These are phyloP conservation scores for Kuschelorhynchus macadamiae DNA, from an alignment of 2,888 invertebrate genomes.

Conservation along the genomic window DNA sequence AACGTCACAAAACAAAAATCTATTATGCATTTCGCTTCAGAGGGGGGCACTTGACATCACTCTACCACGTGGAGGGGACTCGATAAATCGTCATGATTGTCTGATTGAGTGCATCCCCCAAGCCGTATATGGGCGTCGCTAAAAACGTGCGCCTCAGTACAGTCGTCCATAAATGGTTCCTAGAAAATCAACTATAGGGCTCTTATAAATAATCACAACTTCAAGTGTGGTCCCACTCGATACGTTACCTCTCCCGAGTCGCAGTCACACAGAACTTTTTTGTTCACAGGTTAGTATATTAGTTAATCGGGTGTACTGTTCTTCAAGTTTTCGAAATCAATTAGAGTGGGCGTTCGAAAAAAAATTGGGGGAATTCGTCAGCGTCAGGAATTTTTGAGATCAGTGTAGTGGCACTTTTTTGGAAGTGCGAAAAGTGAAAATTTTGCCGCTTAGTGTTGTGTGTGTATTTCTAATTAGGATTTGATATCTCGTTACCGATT, in stretches of 20 bases:
- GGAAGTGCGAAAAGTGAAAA: slow-evolving; percentile 9
- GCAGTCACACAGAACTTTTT: slow-evolving; percentile 17
- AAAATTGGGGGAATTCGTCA: slow-evolving; percentile 1
- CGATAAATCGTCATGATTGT: neutral
- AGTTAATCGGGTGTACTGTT: slow-evolving; percentile 6
- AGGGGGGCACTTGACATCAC: neutral
- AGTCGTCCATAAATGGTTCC: slow-evolving; percentile 65
- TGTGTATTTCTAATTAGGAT: neutral
- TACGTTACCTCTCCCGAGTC: slow-evolving; percentile 25
- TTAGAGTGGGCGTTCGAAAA: neutral
- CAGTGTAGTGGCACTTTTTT: slow-evolving; percentile 22
- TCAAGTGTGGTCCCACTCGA: slow-evolving; percentile 33
- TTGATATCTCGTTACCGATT: too few relatives aligned
- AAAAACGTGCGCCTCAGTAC: slow-evolving; percentile 62
- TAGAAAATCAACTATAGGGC: slow-evolving; percentile 15
- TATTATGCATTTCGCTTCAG: neutral
- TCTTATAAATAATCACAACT: slow-evolving; percentile 35
- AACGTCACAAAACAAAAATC: slow-evolving; percentile 3
- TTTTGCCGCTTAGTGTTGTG: neutral
- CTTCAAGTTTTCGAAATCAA: neutral
- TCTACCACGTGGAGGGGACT: neutral
- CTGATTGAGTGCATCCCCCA: slow-evolving; percentile 25
- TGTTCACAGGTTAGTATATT: slow-evolving; percentile 33
- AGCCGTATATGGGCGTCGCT: slow-evolving; percentile 66
- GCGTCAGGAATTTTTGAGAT: slow-evolving; percentile 9